Evolutionary conservation across 2,113 vertebrate genomes (phyloP).

Genomic region (Lophochroa leadbeateri): DNA sequence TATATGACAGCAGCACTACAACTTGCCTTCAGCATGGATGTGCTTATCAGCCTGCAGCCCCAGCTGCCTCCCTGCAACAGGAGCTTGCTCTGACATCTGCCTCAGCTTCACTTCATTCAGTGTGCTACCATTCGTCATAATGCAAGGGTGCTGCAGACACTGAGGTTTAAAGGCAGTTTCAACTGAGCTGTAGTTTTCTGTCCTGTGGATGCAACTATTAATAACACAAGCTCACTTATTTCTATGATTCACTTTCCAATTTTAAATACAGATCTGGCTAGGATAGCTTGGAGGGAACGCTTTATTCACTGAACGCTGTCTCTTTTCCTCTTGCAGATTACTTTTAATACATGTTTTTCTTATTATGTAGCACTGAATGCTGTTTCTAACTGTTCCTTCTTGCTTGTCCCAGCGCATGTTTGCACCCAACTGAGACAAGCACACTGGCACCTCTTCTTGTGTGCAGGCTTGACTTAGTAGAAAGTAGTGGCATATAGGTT

Average conservation of each 20-base stretch:
- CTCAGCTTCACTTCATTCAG: accelerated
- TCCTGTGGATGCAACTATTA: neutral
- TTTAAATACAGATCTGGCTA: neutral
- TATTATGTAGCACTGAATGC: neutral
- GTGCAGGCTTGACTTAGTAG: neutral
- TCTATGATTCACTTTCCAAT: neutral
- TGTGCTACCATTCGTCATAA: neutral
- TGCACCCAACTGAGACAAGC: neutral
- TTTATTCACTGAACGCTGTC: neutral
- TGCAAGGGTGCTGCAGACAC: accelerated
- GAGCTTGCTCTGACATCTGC: neutral
- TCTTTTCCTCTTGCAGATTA: neutral
- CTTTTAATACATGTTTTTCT: neutral
- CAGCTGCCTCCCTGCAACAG: neutral
- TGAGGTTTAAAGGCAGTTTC: neutral
- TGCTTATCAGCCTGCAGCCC: neutral
- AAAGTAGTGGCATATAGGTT: neutral
- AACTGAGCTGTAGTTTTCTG: neutral
- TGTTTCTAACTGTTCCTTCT: neutral
- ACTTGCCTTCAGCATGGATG: neutral
- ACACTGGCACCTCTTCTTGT: neutral
- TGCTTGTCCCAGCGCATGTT: neutral
- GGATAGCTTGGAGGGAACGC: neutral
- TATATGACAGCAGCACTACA: neutral
- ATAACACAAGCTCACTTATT: neutral